phyloP scores from a whole-genome alignment of 53 echinoderm and acorn worm species.

The Luidia sarsii region DNA sequence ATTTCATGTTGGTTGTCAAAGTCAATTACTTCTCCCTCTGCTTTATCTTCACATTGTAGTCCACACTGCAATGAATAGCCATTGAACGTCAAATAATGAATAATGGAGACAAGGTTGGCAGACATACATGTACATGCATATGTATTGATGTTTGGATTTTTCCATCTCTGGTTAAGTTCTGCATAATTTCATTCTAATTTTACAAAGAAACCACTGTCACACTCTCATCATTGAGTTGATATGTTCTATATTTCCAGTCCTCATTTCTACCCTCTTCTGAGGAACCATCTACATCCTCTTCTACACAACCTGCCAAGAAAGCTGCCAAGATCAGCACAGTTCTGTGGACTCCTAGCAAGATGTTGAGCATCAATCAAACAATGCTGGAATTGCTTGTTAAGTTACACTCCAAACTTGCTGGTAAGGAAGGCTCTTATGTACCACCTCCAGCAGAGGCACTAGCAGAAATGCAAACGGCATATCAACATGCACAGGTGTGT shows the following conservation, averaged over 20 bases:
- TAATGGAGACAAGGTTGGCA: no score
- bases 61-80: no score
- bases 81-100: no score
- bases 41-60: no score
- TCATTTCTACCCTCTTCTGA: not conserved
- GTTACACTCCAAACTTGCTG: constrained; percentile 74
- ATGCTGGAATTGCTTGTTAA: constrained; percentile 85
- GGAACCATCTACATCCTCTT: not conserved
- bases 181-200: no score
- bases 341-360: constrained; percentile 9
- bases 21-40: no score
- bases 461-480: not conserved
- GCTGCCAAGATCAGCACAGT: constrained; percentile 15
- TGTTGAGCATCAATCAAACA: constrained; percentile 70
- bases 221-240: not conserved
- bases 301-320: constrained; percentile 23
- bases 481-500: constrained; percentile 23
- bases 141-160: no score
- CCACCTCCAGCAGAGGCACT: constrained; percentile 50
- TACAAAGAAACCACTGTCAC: no score
- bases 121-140: no score
- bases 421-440: constrained; percentile 67
- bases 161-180: no score
- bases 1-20: no score
- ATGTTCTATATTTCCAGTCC: not conserved